Conservation (phyloP, 2,888 invertebrate species). For the Cephus spinipes region DNA sequence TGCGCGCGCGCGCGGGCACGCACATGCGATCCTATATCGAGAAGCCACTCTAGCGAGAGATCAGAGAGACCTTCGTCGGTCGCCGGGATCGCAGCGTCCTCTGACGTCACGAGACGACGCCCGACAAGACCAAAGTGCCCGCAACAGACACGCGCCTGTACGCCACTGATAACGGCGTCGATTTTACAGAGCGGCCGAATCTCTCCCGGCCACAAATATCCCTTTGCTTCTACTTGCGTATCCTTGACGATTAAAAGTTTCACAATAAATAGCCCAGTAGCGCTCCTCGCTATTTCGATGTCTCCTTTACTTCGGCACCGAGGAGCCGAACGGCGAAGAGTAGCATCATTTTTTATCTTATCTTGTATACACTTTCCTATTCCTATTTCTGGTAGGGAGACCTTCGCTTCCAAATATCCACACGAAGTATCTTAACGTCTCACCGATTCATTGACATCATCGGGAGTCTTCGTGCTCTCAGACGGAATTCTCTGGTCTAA, state of each 20-base stretch:
- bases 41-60: conserved; percentile 15
- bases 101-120: conserved; percentile 51
- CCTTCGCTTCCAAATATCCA: conserved; percentile 23
- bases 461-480: not conserved
- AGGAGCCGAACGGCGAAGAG: not conserved
- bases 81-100: conserved; percentile 17
- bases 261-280: not conserved
- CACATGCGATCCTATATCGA: conserved; percentile 20
- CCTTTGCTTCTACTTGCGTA: conserved; percentile 1
- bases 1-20: conserved; percentile 18
- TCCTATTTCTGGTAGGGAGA: conserved; percentile 10
- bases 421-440: not conserved
- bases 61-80: not conserved
- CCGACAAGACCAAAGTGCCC: conserved; percentile 39
- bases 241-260: not conserved
- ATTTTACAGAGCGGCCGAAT: conserved; percentile 30
- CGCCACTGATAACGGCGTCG: conserved; percentile 40
- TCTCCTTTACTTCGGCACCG: not conserved
- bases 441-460: not conserved
- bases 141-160: conserved; percentile 41
- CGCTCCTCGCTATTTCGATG: not conserved
- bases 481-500: not conserved
- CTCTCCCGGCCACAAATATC: conserved; percentile 48
- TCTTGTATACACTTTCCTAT: not conserved
- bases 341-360: not conserved